Evolutionary conservation across 2,797 vertebrate genomes (phyloP).

Genomic region (Tinamus major): DNA sequence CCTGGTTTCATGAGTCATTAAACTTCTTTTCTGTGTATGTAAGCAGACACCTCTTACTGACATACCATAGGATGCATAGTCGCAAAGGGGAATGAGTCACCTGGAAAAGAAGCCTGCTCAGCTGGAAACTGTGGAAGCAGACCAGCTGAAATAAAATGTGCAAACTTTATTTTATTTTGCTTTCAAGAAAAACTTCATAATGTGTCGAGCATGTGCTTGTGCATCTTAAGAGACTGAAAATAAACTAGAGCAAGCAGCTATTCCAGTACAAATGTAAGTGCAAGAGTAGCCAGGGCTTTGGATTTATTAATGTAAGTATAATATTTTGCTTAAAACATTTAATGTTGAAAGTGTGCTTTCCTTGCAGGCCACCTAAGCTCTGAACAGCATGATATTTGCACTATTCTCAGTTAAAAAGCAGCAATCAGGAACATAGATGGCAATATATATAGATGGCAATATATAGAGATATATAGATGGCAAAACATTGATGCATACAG

Average conservation of each 20-base stretch:
- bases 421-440: no score
- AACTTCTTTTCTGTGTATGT: background rate
- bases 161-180: background rate
- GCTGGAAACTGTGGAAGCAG: background rate
- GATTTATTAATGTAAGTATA: background rate
- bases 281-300: background rate
- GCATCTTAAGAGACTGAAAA: background rate
- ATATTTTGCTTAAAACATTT: background rate
- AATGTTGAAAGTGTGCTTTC: background rate
- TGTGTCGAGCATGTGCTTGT: background rate
- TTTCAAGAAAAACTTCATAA: background rate
- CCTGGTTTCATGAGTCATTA: background rate
- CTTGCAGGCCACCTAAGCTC: background rate
- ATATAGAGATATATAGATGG: no score
- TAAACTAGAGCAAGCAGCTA: accelerated
- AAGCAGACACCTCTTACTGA: background rate
- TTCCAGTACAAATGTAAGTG: background rate
- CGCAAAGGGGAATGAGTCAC: conserved; percentile 21
- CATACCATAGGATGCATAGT: background rate
- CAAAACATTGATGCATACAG: background rate
- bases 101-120: background rate
- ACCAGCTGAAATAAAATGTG: background rate
- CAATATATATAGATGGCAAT: background rate
- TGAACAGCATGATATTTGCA: background rate
- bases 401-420: background rate